A percentile compares a stretch with the other conserved stretches of the same genome.
Conservation (phyloP, 53 echinoderm and acorn worm species). For the Mesocentrotus franciscanus region DNA sequence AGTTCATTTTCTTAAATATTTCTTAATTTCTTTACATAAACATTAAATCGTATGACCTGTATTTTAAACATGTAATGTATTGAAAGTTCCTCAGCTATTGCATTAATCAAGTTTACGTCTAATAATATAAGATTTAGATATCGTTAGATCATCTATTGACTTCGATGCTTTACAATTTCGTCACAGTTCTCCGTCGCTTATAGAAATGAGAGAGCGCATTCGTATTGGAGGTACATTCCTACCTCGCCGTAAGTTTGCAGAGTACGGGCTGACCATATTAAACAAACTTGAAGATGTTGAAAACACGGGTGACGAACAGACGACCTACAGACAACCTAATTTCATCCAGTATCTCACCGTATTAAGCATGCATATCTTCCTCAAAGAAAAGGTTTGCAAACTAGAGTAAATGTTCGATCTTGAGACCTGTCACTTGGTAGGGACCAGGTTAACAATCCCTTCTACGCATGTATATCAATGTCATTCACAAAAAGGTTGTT, state of each 20-base stretch:
- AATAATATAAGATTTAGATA: background rate
- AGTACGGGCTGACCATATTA: constrained; percentile 71
- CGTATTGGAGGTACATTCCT: constrained; percentile 81
- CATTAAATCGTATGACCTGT: no score
- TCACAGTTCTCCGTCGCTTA: constrained; percentile 83
- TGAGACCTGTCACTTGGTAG: no score
- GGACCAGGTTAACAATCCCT: no score
- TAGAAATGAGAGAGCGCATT: constrained; percentile 90
- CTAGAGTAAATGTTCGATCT: background rate
- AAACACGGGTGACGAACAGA: constrained; percentile 49
- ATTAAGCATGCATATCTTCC: constrained; percentile 80
- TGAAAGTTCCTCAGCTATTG: no score
- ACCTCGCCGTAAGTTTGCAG: constrained; percentile 67
- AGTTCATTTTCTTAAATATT: no score
- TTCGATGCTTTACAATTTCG: background rate
- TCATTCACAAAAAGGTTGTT: no score
- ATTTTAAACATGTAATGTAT: no score
- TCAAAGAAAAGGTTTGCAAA: constrained; percentile 83
- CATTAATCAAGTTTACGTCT: no score
- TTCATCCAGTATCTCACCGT: constrained; percentile 64
- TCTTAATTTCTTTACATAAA: no score
- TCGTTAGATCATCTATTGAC: background rate
- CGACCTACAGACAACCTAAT: constrained; percentile 72
- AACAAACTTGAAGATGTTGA: constrained; percentile 71
- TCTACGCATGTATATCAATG: no score